Evolutionary conservation across 2,888 invertebrate species (phyloP).

Genomic region (Diplolepis rosae): DNA sequence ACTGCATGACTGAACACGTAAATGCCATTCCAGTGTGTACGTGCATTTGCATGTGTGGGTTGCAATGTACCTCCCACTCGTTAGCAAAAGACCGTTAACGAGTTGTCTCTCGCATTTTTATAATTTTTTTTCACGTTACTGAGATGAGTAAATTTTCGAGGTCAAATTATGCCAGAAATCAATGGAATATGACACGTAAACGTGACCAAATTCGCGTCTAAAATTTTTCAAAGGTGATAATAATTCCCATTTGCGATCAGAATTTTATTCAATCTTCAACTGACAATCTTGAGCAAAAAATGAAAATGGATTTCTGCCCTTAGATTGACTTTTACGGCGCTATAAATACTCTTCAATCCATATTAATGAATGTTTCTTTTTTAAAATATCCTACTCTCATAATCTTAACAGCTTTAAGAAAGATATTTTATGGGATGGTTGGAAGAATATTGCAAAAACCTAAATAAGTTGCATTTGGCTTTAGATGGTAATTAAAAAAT

Average conservation of each 20-base stretch:
- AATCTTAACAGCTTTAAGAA: background rate
- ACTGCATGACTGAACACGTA: background rate
- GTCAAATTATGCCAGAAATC: background rate
- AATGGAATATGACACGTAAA: background rate
- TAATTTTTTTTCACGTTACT: background rate
- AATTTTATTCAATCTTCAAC: too few relatives aligned
- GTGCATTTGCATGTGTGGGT: background rate
- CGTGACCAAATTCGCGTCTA: background rate
- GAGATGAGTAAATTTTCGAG: slow-evolving; percentile 2
- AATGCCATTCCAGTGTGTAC: background rate
- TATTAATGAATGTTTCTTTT: too few relatives aligned
- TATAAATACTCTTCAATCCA: too few relatives aligned
- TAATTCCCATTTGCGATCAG: too few relatives aligned
- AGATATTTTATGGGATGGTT: background rate
- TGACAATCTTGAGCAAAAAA: too few relatives aligned
- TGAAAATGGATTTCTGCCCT: too few relatives aligned
- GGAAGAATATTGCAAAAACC: background rate
- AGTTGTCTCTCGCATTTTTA: slow-evolving; percentile 16
- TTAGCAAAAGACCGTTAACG: slow-evolving; percentile 23
- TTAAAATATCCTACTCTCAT: too few relatives aligned
- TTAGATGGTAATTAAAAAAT: background rate
- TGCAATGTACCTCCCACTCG: background rate
- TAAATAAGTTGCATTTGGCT: background rate
- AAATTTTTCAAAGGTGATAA: background rate
- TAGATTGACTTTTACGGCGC: too few relatives aligned